Evolutionary conservation across 2,888 invertebrate species (phyloP), one percentile per base, ranked within the genome.

Genomic region (Leucophora obtusa): DNA sequence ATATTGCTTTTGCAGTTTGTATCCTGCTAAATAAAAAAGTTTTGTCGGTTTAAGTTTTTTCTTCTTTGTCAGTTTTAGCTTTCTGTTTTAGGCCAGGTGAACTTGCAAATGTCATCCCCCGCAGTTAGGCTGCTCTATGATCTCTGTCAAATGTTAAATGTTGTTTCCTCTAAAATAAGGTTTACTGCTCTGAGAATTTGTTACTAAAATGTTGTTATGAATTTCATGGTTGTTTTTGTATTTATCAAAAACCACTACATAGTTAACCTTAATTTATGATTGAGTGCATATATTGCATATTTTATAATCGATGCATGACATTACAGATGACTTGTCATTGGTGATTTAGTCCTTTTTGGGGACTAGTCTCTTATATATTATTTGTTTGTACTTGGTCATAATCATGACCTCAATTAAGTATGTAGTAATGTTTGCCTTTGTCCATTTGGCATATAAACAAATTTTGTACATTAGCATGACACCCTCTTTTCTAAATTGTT

Each of bases 81-180:
- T 75, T 65, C 56, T 56, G 62, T 73, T 77, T 50, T 58, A 69
- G 73, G 62, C 81, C 81, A 81, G 81, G 81, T 81, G 81, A 81
- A 81, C 77, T 81, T 66, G 77, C 81, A 82, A 79, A 82, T 82
- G 82, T 82, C 82, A 80, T 80, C 82, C 80, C 82, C 82, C 80
- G 82, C 80, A 82, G 82, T 82, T 80, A 81, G 56, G 77, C 73
- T 81, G 81, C 81, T 74, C 81, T 81, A 81, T 77, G 81, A 77
- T 81, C 81, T 77, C 73, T 77, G 81, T 70, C 77, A 81, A 77
- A 81, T 81, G 81, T 81, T 77, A 77, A 72, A 69, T 73, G 80
- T 76, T 76, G 76, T 80, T 76, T 76, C 77, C 77, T 66, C 15
- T 71, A 72, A 77, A 70, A 72, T 72, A 70, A 77, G 50, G 60